Base-by-base conservation (phyloP, 2,113 vertebrate genomes). In the Brienomyrus longianalis region DNA sequence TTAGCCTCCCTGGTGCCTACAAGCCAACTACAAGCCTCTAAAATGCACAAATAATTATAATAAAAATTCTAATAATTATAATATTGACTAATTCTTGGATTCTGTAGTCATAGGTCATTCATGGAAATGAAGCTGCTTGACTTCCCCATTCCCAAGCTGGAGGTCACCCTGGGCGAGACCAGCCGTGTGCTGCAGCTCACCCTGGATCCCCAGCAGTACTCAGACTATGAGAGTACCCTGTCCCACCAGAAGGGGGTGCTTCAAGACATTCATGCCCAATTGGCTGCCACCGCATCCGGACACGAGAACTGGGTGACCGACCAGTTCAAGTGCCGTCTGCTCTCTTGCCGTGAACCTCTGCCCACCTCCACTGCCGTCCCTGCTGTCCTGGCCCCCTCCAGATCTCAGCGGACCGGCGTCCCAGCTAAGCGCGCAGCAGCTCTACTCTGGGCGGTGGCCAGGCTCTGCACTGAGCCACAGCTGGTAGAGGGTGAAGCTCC, bases 231-330 rank as follows among this genome's bases (percentile, higher is more conserved):
- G 91, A 91, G 19, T 47, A 92, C 92, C 0, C 91, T 96, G 35
- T 89, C 91, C 5, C 92, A 95, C 86, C 95, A 96, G 92, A 94
- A 59, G 52, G 93, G 90, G 48, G 85, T 89, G 7, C 94, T 96
- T 50, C 91, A 92, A 88, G 93, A 93, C 1, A 90, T 89, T 15
- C 94, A 96, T 5, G 43, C 91, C 83, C 91, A 92, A 39, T 86
- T 95, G 39, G 27, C 74, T 19, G 19, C 92, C 11, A 45, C 3
- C 0, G 90, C 90, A 21, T 87, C 91, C 0, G 93, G 93, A 54
- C 90, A 91, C 1, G 95, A 96, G 88, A 96, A 96, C 87, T 96
- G 96, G 96, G 96, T 95, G 88, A 96, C 96, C 0, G 91, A 93
- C 54, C 94, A 95, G 85, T 96, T 96, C 93, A 96, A 96, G 91